A percentile compares a stretch with the other conserved stretches of the same genome.
Conservation (phyloP, 2,888 invertebrate species). For the Petrolisthes cinctipes region DNA sequence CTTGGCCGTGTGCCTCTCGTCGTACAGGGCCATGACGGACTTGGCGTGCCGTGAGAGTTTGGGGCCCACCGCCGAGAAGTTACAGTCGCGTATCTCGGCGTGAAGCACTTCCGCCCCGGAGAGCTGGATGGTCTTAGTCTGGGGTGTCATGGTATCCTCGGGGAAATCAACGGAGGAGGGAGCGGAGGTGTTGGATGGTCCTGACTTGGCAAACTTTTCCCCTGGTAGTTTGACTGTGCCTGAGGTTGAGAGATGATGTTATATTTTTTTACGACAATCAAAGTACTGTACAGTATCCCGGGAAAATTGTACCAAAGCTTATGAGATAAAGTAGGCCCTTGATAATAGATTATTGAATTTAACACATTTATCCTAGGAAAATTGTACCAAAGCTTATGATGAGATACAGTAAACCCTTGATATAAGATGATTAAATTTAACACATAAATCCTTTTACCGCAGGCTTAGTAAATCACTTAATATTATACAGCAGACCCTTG, state of each 20-base stretch:
- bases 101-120: slow-evolving; percentile 92
- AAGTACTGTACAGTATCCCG: too few species aligned
- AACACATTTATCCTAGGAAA: too few species aligned
- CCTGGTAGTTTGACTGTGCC: slow-evolving; percentile 87
- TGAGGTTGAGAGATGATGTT: slow-evolving; percentile 67
- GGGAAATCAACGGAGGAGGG: slow-evolving; percentile 67
- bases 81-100: slow-evolving; percentile 90
- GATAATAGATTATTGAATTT: too few species aligned
- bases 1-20: slow-evolving; percentile 85
- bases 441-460: too few species aligned
- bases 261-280: background rate
- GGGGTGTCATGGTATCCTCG: slow-evolving; percentile 70
- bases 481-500: too few species aligned
- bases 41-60: slow-evolving; percentile 88
- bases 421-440: too few species aligned
- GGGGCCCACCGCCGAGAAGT: slow-evolving; percentile 90
- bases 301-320: too few species aligned
- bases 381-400: too few species aligned
- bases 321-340: too few species aligned
- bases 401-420: too few species aligned
- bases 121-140: slow-evolving; percentile 82
- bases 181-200: slow-evolving; percentile 67
- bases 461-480: too few species aligned
- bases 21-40: slow-evolving; percentile 81
- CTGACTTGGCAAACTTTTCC: slow-evolving; percentile 79